Evolutionary conservation across 2,797 vertebrate genomes (phyloP).

Genomic region (Cottoperca gobio): DNA sequence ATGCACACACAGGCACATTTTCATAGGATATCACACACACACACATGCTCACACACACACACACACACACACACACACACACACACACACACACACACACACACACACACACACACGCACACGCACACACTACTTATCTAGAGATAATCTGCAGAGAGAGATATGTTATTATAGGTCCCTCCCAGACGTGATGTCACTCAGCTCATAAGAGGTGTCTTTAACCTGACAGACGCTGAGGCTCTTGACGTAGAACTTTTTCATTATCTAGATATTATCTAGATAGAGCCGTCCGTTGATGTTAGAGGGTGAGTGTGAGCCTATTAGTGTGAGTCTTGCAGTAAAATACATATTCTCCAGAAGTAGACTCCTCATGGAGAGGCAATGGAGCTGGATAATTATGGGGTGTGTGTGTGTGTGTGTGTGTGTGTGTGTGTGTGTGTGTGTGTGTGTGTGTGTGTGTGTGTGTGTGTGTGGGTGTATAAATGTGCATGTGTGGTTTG

Average conservation of each 20-base stretch:
- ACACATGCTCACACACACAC: background rate
- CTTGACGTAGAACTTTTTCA: constrained; percentile 57
- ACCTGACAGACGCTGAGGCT: constrained; percentile 56
- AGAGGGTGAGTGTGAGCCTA: constrained; percentile 37
- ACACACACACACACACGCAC: constrained; percentile 7
- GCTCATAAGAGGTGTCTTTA: constrained; percentile 70
- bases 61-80: too few species aligned
- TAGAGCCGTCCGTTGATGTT: constrained; percentile 37
- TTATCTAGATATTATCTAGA: constrained; percentile 41
- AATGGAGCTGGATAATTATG: constrained; percentile 78
- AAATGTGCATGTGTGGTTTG: constrained; percentile 50
- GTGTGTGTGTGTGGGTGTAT: constrained; percentile 24
- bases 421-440: too few species aligned
- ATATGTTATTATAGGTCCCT: constrained; percentile 78
- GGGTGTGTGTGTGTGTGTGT: constrained; percentile 47
- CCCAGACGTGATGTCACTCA: constrained; percentile 81
- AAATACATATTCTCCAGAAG: constrained; percentile 69
- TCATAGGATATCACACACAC: constrained; percentile 23
- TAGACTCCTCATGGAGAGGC: constrained; percentile 63
- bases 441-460: constrained; percentile 22
- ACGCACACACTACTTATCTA: constrained; percentile 66
- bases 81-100: too few species aligned
- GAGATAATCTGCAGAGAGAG: constrained; percentile 70
- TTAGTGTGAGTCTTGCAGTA: constrained; percentile 49
- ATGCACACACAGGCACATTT: constrained; percentile 25